These are phyloP conservation scores for Heliconius congener DNA, from an alignment of 1,140 invertebrate species.

Conservation along the genomic window DNA sequence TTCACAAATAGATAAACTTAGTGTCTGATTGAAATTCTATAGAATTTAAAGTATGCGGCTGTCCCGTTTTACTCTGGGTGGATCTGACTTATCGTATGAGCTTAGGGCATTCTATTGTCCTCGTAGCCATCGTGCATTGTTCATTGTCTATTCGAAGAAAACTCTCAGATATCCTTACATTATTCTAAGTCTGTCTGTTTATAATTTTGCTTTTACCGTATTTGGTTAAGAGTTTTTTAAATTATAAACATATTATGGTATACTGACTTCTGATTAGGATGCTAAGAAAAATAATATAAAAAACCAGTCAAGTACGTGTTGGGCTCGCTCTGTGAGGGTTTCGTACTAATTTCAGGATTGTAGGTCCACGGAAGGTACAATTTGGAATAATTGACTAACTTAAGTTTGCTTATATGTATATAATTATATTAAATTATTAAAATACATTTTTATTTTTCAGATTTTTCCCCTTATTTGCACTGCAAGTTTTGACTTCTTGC, in stretches of 20 bases:
- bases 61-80: conserved; percentile 37
- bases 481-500: too few species aligned
- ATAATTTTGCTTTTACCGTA: background rate
- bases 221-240: background rate
- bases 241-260: background rate
- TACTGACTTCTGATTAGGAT: background rate
- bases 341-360: too few species aligned
- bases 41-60: conserved; percentile 18
- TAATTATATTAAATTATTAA: too few species aligned
- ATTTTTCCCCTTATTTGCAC: too few species aligned
- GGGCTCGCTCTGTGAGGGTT: too few species aligned
- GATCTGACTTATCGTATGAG: conserved; percentile 46
- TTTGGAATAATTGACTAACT: too few species aligned
- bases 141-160: conserved; percentile 65
- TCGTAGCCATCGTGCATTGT: conserved; percentile 59
- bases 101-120: conserved; percentile 55
- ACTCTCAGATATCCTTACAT: conserved; percentile 33
- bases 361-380: too few species aligned
- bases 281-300: too few species aligned
- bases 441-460: too few species aligned
- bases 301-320: too few species aligned
- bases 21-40: conserved; percentile 17
- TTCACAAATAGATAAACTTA: conserved; percentile 2
- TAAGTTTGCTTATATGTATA: too few species aligned
- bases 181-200: background rate